Base-by-base conservation (phyloP, 2,888 invertebrate genomes). In the Clitarchus hookeri region DNA sequence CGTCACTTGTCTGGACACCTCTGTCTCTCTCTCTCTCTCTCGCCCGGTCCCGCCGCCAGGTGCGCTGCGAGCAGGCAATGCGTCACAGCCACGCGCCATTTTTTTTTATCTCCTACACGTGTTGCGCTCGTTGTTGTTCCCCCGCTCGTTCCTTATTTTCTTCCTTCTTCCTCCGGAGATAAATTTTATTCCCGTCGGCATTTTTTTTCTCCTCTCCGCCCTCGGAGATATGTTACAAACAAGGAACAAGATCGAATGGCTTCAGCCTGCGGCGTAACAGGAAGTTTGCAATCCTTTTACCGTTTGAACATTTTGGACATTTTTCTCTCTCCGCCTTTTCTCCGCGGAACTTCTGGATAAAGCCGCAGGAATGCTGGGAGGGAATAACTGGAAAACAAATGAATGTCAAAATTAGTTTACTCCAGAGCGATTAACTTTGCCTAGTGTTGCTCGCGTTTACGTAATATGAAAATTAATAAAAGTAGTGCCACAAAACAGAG, bases 241-340 rank as follows among this genome's bases (percentile, higher is more conserved):
- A n/a, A 65, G 65, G 65, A 65, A 65, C 65, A 65, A 65, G 65
- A 65, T 65, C 65, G 65, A 65, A 65, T 23, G 65, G 48, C 16
- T 48, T 48, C 16, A 1, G 48, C 48, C 48, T 16, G 48, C 48
- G 48, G 65, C 65, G 65, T 65, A 19, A n/a, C 65, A n/a, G 65
- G 65, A 65, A 65, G 65, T 65, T 65, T n/a, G 65, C 65, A 65
- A 65, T 65, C 65, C 65, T 65, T 48, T 65, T n/a, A 65, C 13
- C 65, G 65, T 65, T n/a, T 65, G 65, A 65, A 65, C 65, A 65
- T 65, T n/a, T 48, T 23, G 65, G n/a, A 6, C 3, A 65, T 65
- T 65, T 19, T 65, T 65, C 65, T 65, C 8, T 65, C 1, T n/a
- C 65, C 19, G 65, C 19, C 65, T 4, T 19, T 65, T 65, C 23